Base-by-base conservation (phyloP, 2,113 vertebrate genomes). In the Pleuronectes platessa region DNA sequence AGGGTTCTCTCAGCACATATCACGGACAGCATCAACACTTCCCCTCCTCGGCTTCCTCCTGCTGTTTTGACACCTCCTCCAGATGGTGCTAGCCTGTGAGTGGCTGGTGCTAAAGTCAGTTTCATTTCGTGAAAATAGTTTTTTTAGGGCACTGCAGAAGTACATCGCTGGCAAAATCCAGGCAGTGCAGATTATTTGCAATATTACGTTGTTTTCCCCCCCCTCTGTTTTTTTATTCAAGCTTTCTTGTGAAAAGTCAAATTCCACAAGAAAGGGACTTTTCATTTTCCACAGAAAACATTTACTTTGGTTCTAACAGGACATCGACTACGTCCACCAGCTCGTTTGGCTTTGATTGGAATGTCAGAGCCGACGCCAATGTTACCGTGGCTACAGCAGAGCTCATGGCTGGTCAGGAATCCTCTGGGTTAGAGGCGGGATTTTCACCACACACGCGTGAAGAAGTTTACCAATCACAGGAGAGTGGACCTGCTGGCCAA, bases 1-100 rank as follows among this genome's bases (percentile, higher is more conserved):
- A 78, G 15, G 45, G 35, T n/a, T 20, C 66, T 76, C 59, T 80
- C 66, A 58, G n/a, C 23, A 67, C 63, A 70, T 60, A 35, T 53
- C 54, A n/a, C 53, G 14, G 27, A 23, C 21, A 37, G 40, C 14
- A 68, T 67, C 59, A 58, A 64, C 83, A 53, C 42, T 79, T 59
- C 40, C 23, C 58, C 65, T 79, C 15, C 24, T 79, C 11, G 0
- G 23, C 64, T 54, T 78, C 61, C 60, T n/a, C 5, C 0, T 23
- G 24, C 27, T 78, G 71, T 71, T 80, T 51, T 27, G 71, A 74
- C 74, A 86, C 79, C 47, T 81, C 53, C 54, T 24, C 40, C 65
- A 60, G 45, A 62, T 40, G 47, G 40, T 47, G 68, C 47, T n/a
- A 26, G 54, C 47, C 35, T 67, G 26, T 26, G 21, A 23, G 21